Percentiles rank a stretch among this genome's conserved stretches.
phyloP scores from a whole-genome alignment of 2,113 vertebrate genomes.

The Hippoglossus stenolepis region DNA sequence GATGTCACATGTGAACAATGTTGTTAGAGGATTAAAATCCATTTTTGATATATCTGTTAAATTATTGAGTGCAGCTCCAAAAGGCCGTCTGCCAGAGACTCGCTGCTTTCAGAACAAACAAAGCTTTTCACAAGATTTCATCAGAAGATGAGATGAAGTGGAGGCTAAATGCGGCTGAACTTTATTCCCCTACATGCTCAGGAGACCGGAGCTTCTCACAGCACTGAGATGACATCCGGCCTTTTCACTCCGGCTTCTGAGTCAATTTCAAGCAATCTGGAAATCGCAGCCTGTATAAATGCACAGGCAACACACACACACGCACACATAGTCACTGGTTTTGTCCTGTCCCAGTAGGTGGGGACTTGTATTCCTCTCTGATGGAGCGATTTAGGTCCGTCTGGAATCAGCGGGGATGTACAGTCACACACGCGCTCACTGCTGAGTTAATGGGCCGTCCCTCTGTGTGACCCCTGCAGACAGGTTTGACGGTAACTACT shows the following conservation, averaged over 20 bases:
- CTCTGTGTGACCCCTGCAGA: conserved; percentile 56
- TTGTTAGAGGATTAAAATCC: not conserved
- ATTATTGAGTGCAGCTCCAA: conserved; percentile 28
- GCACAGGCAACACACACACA: conserved; percentile 14
- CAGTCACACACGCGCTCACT: conserved; percentile 48
- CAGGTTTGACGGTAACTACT: conserved; percentile 57
- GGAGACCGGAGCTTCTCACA: conserved; percentile 29
- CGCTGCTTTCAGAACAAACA: conserved; percentile 31
- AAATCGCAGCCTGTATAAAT: conserved; percentile 31
- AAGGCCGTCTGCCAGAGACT: not conserved
- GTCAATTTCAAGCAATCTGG: conserved; percentile 46
- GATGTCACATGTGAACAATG: not conserved
- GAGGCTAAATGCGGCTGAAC: conserved; percentile 36
- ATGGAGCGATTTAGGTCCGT: conserved; percentile 46
- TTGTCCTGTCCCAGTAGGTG: conserved; percentile 43
- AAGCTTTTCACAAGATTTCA: conserved; percentile 57
- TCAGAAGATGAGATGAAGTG: conserved; percentile 34
- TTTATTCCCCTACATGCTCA: conserved; percentile 20
- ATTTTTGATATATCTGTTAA: conserved; percentile 13
- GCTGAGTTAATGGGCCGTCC: conserved; percentile 71
- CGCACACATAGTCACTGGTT: conserved; percentile 5
- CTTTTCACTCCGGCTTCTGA: not conserved
- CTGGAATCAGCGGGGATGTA: conserved; percentile 64
- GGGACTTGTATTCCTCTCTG: conserved; percentile 25
- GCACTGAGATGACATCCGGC: conserved; percentile 14